A percentile compares a stretch with the other conserved stretches of the same genome.
These are phyloP conservation scores for Coracias cyanogaster DNA, from an alignment of 2,797 vertebrate genomes.

Conservation along the genomic window DNA sequence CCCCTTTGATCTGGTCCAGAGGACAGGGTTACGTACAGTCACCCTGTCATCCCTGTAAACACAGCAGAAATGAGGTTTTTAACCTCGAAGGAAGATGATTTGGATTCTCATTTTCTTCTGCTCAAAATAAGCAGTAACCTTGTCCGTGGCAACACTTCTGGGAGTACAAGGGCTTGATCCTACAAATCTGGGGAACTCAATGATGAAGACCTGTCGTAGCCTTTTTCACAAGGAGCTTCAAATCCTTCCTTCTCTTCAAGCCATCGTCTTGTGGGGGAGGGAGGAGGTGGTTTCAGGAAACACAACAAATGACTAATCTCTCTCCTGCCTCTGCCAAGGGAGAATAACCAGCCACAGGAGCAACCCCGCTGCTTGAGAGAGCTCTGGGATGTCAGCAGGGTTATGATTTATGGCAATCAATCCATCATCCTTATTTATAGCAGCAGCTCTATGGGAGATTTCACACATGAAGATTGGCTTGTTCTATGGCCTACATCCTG, in stretches of 20 bases:
- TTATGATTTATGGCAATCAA: conserved; percentile 46
- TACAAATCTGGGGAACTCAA: not conserved
- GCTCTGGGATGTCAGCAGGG: conserved; percentile 23
- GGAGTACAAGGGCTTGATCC: not conserved
- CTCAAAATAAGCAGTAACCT: not conserved
- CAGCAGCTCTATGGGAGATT: not conserved
- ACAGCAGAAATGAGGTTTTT: not conserved
- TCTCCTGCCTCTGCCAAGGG: conserved; percentile 39
- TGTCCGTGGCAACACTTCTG: not conserved
- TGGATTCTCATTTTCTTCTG: not conserved
- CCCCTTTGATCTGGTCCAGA: not conserved
- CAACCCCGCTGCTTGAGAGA: not conserved
- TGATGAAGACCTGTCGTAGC: not conserved
- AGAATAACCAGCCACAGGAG: conserved; percentile 27
- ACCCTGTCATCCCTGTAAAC: not conserved
- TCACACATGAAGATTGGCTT: not conserved
- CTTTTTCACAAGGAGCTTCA: not conserved
- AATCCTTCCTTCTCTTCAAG: not conserved
- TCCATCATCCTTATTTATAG: conserved; percentile 33
- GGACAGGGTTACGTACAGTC: not conserved
- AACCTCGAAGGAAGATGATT: not conserved
- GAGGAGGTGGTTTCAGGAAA: conserved; percentile 37
- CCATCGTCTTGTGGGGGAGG: not conserved
- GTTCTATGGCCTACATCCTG: not conserved
- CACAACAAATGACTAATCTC: conserved; percentile 26